phyloP scores from a whole-genome alignment of 2,113 vertebrate species.

The Addax nasomaculatus region DNA sequence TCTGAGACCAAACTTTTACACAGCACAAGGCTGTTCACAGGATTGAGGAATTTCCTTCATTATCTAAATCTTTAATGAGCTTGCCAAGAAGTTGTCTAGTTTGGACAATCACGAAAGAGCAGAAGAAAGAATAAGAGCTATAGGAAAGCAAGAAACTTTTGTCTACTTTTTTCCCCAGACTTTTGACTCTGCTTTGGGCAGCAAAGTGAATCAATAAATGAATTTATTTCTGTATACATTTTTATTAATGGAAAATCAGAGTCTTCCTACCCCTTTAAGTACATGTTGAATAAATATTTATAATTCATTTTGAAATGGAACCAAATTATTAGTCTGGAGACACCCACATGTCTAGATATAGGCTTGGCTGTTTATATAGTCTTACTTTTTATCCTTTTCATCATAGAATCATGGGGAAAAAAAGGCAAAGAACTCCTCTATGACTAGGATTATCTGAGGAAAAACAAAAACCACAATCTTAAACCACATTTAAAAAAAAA shows the following conservation, averaged over 20 bases:
- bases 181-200: not conserved
- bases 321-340: slow-evolving; percentile 13
- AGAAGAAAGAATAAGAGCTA: not conserved
- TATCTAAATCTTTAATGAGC: slow-evolving; percentile 36
- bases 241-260: slow-evolving; percentile 39
- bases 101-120: slow-evolving; percentile 21
- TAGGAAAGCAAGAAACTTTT: not conserved
- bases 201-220: not conserved
- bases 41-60: slow-evolving; percentile 55
- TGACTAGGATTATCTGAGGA: slow-evolving; percentile 12
- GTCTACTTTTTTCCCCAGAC: not conserved
- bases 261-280: not conserved
- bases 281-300: slow-evolving; percentile 40
- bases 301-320: slow-evolving; percentile 39
- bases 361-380: not conserved
- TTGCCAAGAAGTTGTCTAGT: slow-evolving; percentile 52
- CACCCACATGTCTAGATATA: not conserved
- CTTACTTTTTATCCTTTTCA: slow-evolving; percentile 28
- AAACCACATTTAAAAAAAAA: not conserved
- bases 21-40: not conserved
- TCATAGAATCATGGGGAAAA: not conserved
- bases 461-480: not conserved
- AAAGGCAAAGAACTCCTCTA: not conserved
- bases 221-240: not conserved
- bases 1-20: not conserved